phyloP scores from a whole-genome alignment of 2,113 vertebrate species.

The Rhagologus leucostigma region DNA sequence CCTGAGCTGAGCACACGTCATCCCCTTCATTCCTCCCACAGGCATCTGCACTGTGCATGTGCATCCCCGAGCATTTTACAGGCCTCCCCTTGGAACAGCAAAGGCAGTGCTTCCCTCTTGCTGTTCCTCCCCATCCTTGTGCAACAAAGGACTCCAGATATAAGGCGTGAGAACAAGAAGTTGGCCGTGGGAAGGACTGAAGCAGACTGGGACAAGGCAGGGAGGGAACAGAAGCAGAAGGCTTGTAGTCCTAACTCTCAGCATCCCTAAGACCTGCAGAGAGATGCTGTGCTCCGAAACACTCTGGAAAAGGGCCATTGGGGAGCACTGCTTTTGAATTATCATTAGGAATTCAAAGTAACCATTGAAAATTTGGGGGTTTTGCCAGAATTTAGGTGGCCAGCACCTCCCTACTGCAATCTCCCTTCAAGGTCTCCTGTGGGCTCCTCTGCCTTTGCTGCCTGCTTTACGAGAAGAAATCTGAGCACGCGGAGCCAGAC shows the following conservation, averaged over 20 bases:
- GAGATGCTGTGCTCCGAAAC: fast-evolving
- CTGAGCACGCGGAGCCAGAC: fast-evolving
- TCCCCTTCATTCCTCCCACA: conserved; percentile 5
- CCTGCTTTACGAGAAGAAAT: fast-evolving
- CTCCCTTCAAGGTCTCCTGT: not conserved
- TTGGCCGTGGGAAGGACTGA: fast-evolving
- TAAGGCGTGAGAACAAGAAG: fast-evolving
- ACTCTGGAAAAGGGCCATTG: fast-evolving
- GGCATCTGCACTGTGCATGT: not conserved
- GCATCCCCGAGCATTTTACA: not conserved
- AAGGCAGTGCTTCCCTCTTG: not conserved
- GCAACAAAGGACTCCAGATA: not conserved
- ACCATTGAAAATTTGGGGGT: not conserved
- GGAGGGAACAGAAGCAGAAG: not conserved
- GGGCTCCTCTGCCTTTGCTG: fast-evolving
- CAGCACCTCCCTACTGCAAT: not conserved
- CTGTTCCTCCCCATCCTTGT: not conserved
- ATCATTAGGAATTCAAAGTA: not conserved
- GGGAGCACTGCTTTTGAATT: not conserved
- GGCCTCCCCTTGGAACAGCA: not conserved
- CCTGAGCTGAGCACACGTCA: not conserved
- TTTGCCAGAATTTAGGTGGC: not conserved
- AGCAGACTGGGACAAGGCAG: not conserved
- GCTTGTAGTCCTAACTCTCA: not conserved
- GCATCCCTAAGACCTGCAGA: not conserved